Evolutionary conservation across 2,888 invertebrate genomes (phyloP).

Genomic region (Dasysyrphus albostriatus): DNA sequence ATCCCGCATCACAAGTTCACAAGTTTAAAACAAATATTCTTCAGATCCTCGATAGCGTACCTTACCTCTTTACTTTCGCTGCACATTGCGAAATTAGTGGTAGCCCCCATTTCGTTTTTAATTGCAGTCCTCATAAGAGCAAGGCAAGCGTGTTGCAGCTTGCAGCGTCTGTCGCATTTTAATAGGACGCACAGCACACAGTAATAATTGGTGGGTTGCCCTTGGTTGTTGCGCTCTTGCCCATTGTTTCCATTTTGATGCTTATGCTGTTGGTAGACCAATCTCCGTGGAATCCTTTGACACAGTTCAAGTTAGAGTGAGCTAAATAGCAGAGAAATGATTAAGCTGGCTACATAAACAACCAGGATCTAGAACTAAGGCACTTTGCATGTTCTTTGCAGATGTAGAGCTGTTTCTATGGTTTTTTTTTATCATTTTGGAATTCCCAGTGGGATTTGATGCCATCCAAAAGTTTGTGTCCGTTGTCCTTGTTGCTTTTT

Average conservation of each 20-base stretch:
- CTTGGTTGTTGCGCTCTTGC: constrained; percentile 11
- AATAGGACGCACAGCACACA: constrained; percentile 52
- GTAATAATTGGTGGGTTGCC: constrained; percentile 64
- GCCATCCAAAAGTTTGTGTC: constrained; percentile 27
- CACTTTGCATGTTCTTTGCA: constrained; percentile 32
- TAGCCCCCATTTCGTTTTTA: constrained; percentile 51
- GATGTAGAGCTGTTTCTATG: constrained; percentile 2
- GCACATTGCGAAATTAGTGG: constrained; percentile 39
- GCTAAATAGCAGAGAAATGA: constrained; percentile 55
- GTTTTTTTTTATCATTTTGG: not conserved
- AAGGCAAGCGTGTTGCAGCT: too few species aligned
- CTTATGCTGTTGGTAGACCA: constrained; percentile 23
- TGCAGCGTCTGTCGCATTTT: constrained; percentile 49
- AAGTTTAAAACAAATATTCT: not conserved
- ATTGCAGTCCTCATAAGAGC: constrained; percentile 55
- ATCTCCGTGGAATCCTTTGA: constrained; percentile 14
- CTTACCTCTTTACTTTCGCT: not conserved
- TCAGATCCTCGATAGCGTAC: not conserved
- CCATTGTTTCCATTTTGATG: constrained; percentile 39
- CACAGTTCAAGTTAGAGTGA: constrained; percentile 38
- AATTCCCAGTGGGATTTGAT: constrained; percentile 26
- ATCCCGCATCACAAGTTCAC: too few species aligned
- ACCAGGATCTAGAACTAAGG: constrained; percentile 12
- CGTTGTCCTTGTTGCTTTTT: constrained; percentile 42
- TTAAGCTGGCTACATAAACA: constrained; percentile 56